Base-by-base conservation (phyloP, 2,888 invertebrate species). In the Antheraea yamamai region DNA sequence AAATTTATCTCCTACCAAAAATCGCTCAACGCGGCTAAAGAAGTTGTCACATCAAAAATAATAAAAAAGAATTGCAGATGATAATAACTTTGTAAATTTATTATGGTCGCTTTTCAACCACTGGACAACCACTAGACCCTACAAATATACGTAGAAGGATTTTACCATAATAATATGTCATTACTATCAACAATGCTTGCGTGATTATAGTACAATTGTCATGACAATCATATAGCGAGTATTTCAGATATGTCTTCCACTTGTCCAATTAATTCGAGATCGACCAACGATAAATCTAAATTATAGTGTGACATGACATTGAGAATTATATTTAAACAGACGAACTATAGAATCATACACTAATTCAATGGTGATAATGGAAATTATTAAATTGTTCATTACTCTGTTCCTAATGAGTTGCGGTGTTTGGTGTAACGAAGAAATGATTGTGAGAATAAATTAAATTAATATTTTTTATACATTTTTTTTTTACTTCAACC, bases 391-490 rank as follows among this genome's bases (percentile, higher is more conserved):
- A 30, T 30, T 68, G 30, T 30, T 68, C 2, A 35, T 35, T 30
- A 16, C 30, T 68, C 1, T 68, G 18, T 35, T 68, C 66, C 35
- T 68, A 30, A 68, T 35, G 12, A 55, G 72, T n/a, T 71, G 58
- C 6, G 55, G 26, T 7, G 73, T 72, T 23, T 73, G 72, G 55
- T 20, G n/a, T 58, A 66, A 55, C 0, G 68, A 77, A n/a, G 68
- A 77, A n/a, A 52, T 79, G 39, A 75, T 77, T 55, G 77, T 77
- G 74, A 77, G 76, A 14, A 14, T 23, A 23, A 12, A 72, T 23
- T 51, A 4, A 72, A 26, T 14, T 23, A 51, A 55, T 18, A 30
- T 20, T 4, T 58, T 30, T 73, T 20, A 35, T 18, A 58, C 7
- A n/a, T 61, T 7, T 20, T 61, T n/a, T n/a, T 61, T n/a, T 23